Evolutionary conservation across 2,113 vertebrate species (phyloP).

Genomic region (Sinocyclocheilus anshuiensis): DNA sequence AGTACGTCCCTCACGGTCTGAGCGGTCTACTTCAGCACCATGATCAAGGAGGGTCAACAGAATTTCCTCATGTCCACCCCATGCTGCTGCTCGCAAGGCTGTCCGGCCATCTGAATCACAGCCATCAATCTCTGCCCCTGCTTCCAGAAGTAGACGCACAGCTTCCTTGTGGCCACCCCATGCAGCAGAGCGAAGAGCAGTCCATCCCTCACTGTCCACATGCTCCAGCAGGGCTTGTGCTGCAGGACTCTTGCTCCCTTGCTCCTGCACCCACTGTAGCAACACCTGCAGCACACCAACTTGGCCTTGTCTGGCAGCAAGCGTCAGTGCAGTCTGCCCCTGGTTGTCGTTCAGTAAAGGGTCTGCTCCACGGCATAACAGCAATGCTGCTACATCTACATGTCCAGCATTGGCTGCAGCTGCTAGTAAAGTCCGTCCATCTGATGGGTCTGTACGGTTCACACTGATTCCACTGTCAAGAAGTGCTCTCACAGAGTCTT

Average conservation of each 20-base stretch:
- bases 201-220: constrained; percentile 79
- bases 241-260: constrained; percentile 38
- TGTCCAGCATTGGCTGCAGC: constrained; percentile 72
- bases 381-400: constrained; percentile 64
- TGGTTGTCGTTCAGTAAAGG: constrained; percentile 73
- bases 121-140: constrained; percentile 76
- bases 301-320: constrained; percentile 76
- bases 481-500: constrained; percentile 66
- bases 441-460: constrained; percentile 64
- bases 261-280: constrained; percentile 68
- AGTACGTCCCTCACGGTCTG: constrained; percentile 76
- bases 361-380: constrained; percentile 72
- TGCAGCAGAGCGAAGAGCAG: constrained; percentile 77
- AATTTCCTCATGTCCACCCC: constrained; percentile 80
- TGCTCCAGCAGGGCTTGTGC: constrained; percentile 70
- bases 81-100: constrained; percentile 79
- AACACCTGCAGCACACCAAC: constrained; percentile 68
- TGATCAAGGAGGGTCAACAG: constrained; percentile 70
- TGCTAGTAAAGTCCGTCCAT: constrained; percentile 72
- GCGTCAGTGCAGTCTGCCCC: constrained; percentile 76
- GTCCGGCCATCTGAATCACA: constrained; percentile 77
- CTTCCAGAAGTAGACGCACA: constrained; percentile 71
- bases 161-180: constrained; percentile 78
- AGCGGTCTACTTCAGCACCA: constrained; percentile 71
- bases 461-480: constrained; percentile 67